Conservation (phyloP, 2,797 vertebrate species). For the Hippopotamyrus pictus region DNA sequence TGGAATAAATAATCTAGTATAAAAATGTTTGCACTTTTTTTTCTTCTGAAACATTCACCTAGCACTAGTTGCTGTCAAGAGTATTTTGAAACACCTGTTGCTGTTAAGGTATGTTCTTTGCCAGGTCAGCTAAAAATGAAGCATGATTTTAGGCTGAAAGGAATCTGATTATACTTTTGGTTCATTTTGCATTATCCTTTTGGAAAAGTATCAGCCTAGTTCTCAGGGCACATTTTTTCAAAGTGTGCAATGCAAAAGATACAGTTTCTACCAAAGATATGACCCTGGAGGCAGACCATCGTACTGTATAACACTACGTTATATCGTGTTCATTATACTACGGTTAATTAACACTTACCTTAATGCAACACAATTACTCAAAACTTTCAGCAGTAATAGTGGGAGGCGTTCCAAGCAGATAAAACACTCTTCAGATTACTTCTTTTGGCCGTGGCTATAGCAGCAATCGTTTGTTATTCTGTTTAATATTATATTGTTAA, state of each 20-base stretch:
- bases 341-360: neutral
- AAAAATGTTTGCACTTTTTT: neutral
- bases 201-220: slow-evolving; percentile 52
- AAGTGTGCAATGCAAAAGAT: slow-evolving; percentile 45
- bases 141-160: slow-evolving; percentile 19
- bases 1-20: neutral
- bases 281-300: neutral
- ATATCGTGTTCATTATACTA: neutral
- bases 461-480: neutral
- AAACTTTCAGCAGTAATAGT: neutral
- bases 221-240: slow-evolving; percentile 67
- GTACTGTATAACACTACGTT: neutral
- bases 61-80: neutral
- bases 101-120: neutral
- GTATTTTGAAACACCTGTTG: neutral
- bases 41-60: neutral
- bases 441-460: neutral
- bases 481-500: neutral
- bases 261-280: slow-evolving; percentile 43
- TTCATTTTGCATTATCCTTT: slow-evolving; percentile 45
- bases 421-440: neutral
- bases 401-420: neutral
- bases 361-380: neutral
- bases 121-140: neutral
- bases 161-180: slow-evolving; percentile 32